Evolutionary conservation across 2,888 invertebrate species (phyloP).

Genomic region (Calameuta filiformis): DNA sequence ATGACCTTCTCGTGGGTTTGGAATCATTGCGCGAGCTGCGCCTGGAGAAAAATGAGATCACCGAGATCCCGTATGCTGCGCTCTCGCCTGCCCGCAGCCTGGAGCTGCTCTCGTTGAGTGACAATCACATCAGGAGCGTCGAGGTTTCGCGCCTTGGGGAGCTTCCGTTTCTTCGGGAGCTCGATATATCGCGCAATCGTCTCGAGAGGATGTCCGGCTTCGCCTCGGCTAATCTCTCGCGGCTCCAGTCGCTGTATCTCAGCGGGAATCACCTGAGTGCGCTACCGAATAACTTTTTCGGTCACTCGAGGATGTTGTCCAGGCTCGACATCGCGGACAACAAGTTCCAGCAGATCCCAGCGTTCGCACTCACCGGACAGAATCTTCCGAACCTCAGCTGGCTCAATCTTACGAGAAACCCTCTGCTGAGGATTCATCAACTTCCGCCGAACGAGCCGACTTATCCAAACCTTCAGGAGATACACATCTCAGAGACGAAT

Average conservation of each 20-base stretch:
- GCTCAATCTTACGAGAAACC: conserved; percentile 88
- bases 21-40: conserved; percentile 81
- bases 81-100: conserved; percentile 80
- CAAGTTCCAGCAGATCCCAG: conserved; percentile 82
- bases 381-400: conserved; percentile 79
- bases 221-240: conserved; percentile 82
- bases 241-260: conserved; percentile 79
- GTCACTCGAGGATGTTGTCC: conserved; percentile 77
- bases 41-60: conserved; percentile 77
- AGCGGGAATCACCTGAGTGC: conserved; percentile 81
- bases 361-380: conserved; percentile 79
- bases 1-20: conserved; percentile 80
- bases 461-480: conserved; percentile 81
- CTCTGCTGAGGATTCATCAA: conserved; percentile 80
- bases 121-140: conserved; percentile 76
- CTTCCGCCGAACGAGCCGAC: conserved; percentile 76
- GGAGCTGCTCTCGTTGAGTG: conserved; percentile 77
- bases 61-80: conserved; percentile 82
- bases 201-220: conserved; percentile 85
- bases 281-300: conserved; percentile 84
- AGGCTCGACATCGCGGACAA: conserved; percentile 84
- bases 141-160: conserved; percentile 84
- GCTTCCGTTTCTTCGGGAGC: conserved; percentile 77
- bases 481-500: conserved; percentile 83
- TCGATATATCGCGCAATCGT: conserved; percentile 81